Base-by-base conservation (phyloP, 2,888 invertebrate species). In the Drosophila robusta region DNA sequence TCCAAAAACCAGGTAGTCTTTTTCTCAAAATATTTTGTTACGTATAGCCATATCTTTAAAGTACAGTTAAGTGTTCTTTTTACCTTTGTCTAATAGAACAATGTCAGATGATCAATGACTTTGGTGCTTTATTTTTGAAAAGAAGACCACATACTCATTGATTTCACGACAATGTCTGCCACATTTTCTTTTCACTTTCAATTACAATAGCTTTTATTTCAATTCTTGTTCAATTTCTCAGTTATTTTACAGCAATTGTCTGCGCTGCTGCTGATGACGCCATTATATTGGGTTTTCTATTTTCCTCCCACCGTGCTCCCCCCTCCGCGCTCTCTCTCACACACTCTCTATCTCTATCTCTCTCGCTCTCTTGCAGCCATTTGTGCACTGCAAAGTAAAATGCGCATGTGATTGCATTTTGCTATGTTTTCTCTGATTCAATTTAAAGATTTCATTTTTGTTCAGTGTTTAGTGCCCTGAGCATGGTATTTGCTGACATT, bases 171-270 rank as follows among this genome's bases (percentile, higher is more conserved):
- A 61, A 11, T 50, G 32, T 34, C 12, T 42, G 36, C 39, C 58
- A 45, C 38, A 51, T 42, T 61, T 57, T 24, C 54, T 42, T 46
- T 76, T 57, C 86, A 49, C 66, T 74, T 87, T 84, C 85, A 78
- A 85, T 81, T 73, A 64, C 81, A 58, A 75, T 85, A 63, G 56
- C 65, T 73, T 73, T 78, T 71, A 70, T 75, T 73, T 75, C 71
- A 77, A 75, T 75, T 78, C 55, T 60, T 72, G 65, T 67, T 57
- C 67, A 71, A 85, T 87, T 78, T 68, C 72, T 73, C 60, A 67
- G 65, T 70, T 73, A 75, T 71, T 85, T 75, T 81, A 71, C 52
- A 42, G 78, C 67, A 51, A 78, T 85, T 87, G 86, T 87, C 64
- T 74, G 45, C 5, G 29, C n/a, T 34, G 18, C 32, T 49, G 2